phyloP scores from a whole-genome alignment of 2,888 invertebrate species.

The Congeria kusceri region DNA sequence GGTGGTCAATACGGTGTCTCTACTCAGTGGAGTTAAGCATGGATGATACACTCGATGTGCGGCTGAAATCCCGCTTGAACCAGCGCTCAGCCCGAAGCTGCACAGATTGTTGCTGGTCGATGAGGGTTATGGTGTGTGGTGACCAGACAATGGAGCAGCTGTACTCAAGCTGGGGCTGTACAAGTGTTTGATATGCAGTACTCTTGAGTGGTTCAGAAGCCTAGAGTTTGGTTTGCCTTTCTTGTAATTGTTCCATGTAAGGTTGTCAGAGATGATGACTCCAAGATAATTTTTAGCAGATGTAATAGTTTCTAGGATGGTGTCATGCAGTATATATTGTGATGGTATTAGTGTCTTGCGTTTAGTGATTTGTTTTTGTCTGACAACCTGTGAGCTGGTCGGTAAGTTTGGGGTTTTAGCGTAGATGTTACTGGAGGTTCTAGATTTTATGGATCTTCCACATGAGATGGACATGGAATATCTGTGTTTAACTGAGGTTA shows the following conservation, averaged over 20 bases:
- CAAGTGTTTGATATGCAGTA: conserved; percentile 13
- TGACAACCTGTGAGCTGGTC: conserved; percentile 11
- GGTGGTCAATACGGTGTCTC: conserved; percentile 17
- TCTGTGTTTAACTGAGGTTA: neutral
- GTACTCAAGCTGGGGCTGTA: conserved; percentile 18
- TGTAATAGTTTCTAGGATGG: neutral
- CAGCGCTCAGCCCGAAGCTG: conserved; percentile 21
- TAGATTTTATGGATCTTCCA: neutral
- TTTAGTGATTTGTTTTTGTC: conserved; percentile 16
- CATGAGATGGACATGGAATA: too few species aligned
- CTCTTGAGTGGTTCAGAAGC: neutral
- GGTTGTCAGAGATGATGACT: neutral
- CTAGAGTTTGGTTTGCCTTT: conserved; percentile 18
- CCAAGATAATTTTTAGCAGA: conserved; percentile 9
- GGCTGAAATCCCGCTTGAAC: conserved; percentile 21
- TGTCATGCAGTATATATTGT: too few species aligned
- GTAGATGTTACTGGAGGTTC: too few species aligned
- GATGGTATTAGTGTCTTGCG: too few species aligned
- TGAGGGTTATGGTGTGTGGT: conserved; percentile 6
- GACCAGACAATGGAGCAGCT: conserved; percentile 23
- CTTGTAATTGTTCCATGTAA: neutral
- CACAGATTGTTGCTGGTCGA: conserved; percentile 5
- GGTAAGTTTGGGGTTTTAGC: too few species aligned
- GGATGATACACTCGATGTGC: conserved; percentile 6
- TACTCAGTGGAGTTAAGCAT: neutral